Evolutionary conservation across 2,113 vertebrate species (phyloP), one percentile per base, ranked within the genome.

Genomic region (Cepphus grylle): DNA sequence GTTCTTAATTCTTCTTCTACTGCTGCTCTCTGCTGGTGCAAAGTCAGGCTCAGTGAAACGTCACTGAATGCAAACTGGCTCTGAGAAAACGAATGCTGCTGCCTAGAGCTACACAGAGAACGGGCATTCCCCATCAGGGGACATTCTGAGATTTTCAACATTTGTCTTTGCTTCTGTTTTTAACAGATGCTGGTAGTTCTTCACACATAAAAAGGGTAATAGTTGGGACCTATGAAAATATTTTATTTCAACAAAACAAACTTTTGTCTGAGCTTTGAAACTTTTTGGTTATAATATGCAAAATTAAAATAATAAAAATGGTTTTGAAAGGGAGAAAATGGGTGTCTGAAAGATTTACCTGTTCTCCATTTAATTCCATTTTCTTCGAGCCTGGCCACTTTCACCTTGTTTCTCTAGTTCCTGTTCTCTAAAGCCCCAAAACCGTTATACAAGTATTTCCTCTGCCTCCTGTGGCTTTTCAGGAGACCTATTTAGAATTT

Each of bases 21-120:
- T 92, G 1, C 83, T 94, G 95, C 88, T 89, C 88, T 87, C 95
- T 95, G 93, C 93, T 94, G 94, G 83, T 79, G 56, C 61, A 21
- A 58, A 61, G 38, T 14, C 80, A 67, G 38, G 3, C 30, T 15
- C 1, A 4, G n/a, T 18, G 38, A 84, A 81, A 29, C 67, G 7
- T 15, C 15, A 12, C 78, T 69, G 84, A 49, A 34, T 3, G 14
- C 11, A 32, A 69, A 49, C 3, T 27, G 8, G 0, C 29, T 15
- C 42, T 4, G 26, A 38, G 61, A n/a, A 90, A 86, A 38, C 5
- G 4, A 86, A 34, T 9, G 19, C 27, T 56, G 72, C 66, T 84
- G 59, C 20, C 25, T 21, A 7, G 8, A 76, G 50, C 19, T 56
- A 3, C 4, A 13, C 26, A 67, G 36, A n/a, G 43, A 67, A 15